Base-by-base conservation (phyloP, 1,140 invertebrate genomes). In the Cotesia chilonis region DNA sequence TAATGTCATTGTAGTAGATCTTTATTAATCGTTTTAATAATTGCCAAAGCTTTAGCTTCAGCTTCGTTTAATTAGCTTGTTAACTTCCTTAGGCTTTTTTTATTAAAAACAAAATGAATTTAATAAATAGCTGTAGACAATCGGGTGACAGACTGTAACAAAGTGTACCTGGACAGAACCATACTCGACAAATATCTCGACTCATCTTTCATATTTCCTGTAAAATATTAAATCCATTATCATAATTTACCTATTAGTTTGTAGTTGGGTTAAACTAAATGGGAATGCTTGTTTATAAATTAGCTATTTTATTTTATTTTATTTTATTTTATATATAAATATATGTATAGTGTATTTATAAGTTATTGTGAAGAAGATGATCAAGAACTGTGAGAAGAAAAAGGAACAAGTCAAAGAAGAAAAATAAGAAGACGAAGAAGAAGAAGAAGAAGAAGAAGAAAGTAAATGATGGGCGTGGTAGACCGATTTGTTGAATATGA, bases 131-230 rank as follows among this genome's bases (percentile, higher is more conserved):
- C 41, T 74, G 73, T 77, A 75, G 71, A 73, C 74, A 61, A 28
- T 63, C 54, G 28, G 75, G 70, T 74, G 74, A 79, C 74, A 68
- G 67, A 74, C 71, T 78, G 74, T 76, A 78, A 76, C 71, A 72
- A 77, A 74, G 75, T 74, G 77, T 76, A 77, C 76, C 77, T 81
- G 80, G 78, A 83, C 82, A 79, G 77, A 77, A 78, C 63, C 74
- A 77, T 67, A 72, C 77, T 72, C 71, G 72, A 76, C 66, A 65
- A 63, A 67, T 63, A 71, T 73, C 61, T 70, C 67, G 47, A 51
- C 60, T 47, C 6, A 64, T 63, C 60, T 63, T 28, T 9, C 47
- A 64, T 55, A 55, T 41, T 35, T 63, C 67, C 61, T 12, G 35
- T 38, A 28, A 14, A 38, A 47, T 37, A 14, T 36, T 9, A 54